phyloP scores from a whole-genome alignment of 2,797 vertebrate species.

The Enteromius anoplus region DNA sequence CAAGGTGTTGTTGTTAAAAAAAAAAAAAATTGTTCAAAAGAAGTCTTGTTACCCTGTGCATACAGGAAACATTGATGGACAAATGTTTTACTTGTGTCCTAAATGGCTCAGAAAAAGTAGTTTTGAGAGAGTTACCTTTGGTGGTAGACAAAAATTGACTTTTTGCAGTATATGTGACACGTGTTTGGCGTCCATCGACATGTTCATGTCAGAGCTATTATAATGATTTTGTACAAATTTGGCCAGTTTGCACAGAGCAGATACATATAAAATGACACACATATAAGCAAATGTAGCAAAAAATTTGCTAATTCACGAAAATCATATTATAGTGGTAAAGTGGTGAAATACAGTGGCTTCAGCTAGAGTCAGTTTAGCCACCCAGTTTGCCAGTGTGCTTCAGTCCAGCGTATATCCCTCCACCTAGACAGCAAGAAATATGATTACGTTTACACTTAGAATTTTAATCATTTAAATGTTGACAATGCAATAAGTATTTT shows the following conservation, averaged over 20 bases:
- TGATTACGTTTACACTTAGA: slow-evolving; percentile 26
- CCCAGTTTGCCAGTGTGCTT: slow-evolving; percentile 64
- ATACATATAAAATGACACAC: neutral
- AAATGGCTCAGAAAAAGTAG: neutral
- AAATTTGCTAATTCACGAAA: neutral
- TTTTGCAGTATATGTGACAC: too few relatives aligned
- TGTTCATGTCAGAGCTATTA: neutral
- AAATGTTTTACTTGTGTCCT: neutral
- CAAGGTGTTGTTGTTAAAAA: too few relatives aligned
- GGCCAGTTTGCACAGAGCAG: neutral
- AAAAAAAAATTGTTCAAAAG: neutral
- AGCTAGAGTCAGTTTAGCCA: neutral
- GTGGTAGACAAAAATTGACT: too few relatives aligned
- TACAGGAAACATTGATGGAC: neutral
- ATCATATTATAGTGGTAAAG: neutral
- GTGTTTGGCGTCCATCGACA: neutral
- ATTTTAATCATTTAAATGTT: slow-evolving; percentile 10
- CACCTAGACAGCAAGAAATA: slow-evolving; percentile 65
- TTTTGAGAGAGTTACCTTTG: neutral
- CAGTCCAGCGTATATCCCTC: slow-evolving; percentile 69
- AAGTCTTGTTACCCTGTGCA: neutral
- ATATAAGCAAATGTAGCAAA: neutral
- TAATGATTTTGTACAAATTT: neutral
- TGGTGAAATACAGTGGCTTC: neutral
- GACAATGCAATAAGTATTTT: slow-evolving; percentile 9